Conservation (phyloP, 2,888 invertebrate genomes). For the Cenopis cana region DNA sequence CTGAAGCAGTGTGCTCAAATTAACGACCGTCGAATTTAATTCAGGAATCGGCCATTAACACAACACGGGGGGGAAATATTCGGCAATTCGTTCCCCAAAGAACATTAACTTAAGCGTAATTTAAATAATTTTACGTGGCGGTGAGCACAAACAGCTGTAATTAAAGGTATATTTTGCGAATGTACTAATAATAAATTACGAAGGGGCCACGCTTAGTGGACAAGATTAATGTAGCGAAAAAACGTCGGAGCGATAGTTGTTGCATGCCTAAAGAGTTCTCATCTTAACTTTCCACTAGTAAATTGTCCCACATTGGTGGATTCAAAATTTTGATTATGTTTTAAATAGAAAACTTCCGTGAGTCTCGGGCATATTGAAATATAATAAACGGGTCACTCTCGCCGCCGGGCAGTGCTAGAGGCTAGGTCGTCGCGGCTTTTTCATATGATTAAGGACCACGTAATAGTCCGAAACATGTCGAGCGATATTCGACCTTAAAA, state of each 20-base stretch:
- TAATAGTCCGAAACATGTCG: no score
- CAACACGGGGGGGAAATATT: constrained; percentile 71
- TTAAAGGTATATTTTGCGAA: constrained; percentile 70
- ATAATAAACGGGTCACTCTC: no score
- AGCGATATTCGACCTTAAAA: no score
- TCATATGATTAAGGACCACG: no score
- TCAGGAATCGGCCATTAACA: constrained; percentile 74
- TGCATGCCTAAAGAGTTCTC: constrained; percentile 37
- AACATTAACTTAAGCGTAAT: constrained; percentile 77
- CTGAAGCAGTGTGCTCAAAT: constrained; percentile 66
- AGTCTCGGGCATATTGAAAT: no score
- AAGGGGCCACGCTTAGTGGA: constrained; percentile 53
- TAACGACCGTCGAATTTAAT: constrained; percentile 74
- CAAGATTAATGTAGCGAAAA: constrained; percentile 51
- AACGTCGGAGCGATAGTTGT: constrained; percentile 34
- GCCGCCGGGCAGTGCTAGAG: no score
- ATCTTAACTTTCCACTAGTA: constrained; percentile 4
- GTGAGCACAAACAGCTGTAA: constrained; percentile 77
- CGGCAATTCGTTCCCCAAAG: constrained; percentile 73
- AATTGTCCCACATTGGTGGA: constrained; percentile 11
- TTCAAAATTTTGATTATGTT: neutral
- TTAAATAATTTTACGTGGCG: constrained; percentile 79
- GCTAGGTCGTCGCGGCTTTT: no score
- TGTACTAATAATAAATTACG: constrained; percentile 60
- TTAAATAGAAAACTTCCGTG: no score